Evolutionary conservation across 2,888 invertebrate species (phyloP), one percentile per base, ranked within the genome.

Genomic region (Spodoptera picta): DNA sequence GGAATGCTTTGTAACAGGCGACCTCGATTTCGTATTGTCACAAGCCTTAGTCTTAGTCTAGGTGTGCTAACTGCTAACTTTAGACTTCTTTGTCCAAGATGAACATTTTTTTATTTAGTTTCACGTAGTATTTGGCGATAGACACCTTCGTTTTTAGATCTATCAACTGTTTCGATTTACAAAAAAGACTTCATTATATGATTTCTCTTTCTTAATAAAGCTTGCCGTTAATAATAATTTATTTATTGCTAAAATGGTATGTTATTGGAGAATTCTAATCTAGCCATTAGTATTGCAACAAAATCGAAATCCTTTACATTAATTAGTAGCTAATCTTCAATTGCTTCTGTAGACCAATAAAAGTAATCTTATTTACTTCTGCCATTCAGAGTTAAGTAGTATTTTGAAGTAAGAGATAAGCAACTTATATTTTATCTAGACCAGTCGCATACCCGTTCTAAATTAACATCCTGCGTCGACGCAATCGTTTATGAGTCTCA

Each of bases 391-490:
- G 11, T 27, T 41, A 57, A 50, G 27, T 23, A 50, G 42, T 36
- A 5, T 69, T 27, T 31, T 73, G 60, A 56, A 49, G 27, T 11
- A 50, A 50, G 46, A 59, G 36, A 60, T 57, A 63, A 53, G 10
- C 36, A 9, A 36, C 36, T 65, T 23, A 45, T 31, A 24, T 23
- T 45, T 19, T 57, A 75, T 73, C 60, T 76, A 67, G 73, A 75
- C 62, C 70, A 75, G 57, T 63, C 48, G 53, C 58, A 63, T 58
- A 61, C 63, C 69, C 61, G 66, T 66, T 68, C 64, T 77, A 60
- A 67, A 73, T 73, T 66, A 69, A 63, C 60, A 69, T 65, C 66
- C 62, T 67, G 72, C 65, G 60, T 52, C 77, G 61, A 64, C 66
- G 65, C 69, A 69, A 69, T 62, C 64, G 57, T 66, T 71, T 61